These are phyloP conservation scores for Chymomyza procnemis DNA, from an alignment of 2,888 invertebrate species.

Conservation along the genomic window DNA sequence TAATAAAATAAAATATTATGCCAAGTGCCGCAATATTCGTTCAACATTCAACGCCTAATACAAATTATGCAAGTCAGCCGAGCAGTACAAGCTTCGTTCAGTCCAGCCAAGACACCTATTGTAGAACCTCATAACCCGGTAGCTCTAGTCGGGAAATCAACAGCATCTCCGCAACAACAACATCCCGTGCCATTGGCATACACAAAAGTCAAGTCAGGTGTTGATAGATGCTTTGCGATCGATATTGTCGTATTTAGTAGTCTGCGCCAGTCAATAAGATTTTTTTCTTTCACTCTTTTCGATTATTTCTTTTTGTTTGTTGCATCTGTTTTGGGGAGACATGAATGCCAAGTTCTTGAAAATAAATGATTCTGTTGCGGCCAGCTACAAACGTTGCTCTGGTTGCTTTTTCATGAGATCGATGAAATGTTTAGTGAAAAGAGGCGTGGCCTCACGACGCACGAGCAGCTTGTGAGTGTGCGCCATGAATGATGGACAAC, in stretches of 20 bases:
- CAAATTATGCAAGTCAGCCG: constrained; percentile 70
- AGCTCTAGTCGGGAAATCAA: constrained; percentile 27
- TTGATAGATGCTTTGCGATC: constrained; percentile 22
- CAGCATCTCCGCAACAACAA: constrained; percentile 29
- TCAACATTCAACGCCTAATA: constrained; percentile 51
- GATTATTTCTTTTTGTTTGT: too few species aligned
- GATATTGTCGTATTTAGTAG: constrained; percentile 25
- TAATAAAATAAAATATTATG: constrained; percentile 55
- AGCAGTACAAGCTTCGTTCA: constrained; percentile 34
- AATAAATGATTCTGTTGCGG: constrained; percentile 53
- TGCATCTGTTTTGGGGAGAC: constrained; percentile 21
- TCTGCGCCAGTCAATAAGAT: constrained; percentile 12
- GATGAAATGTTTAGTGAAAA: constrained; percentile 61
- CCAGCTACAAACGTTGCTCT: constrained; percentile 20
- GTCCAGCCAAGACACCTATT: constrained; percentile 9
- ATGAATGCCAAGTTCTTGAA: constrained; percentile 38
- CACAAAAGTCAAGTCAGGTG: constrained; percentile 14
- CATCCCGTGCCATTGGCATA: constrained; percentile 11
- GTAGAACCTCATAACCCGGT: constrained; percentile 44
- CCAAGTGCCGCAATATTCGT: constrained; percentile 63
- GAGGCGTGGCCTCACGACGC: constrained; percentile 63
- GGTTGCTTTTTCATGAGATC: constrained; percentile 53
- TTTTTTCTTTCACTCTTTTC: constrained; percentile 13
- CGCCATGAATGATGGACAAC: constrained; percentile 50
- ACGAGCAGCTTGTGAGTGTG: constrained; percentile 52